A percentile compares a stretch with the other conserved stretches of the same genome.
These are phyloP conservation scores for Pomatorhinus ruficollis DNA, from an alignment of 2,113 vertebrate species.

Conservation along the genomic window DNA sequence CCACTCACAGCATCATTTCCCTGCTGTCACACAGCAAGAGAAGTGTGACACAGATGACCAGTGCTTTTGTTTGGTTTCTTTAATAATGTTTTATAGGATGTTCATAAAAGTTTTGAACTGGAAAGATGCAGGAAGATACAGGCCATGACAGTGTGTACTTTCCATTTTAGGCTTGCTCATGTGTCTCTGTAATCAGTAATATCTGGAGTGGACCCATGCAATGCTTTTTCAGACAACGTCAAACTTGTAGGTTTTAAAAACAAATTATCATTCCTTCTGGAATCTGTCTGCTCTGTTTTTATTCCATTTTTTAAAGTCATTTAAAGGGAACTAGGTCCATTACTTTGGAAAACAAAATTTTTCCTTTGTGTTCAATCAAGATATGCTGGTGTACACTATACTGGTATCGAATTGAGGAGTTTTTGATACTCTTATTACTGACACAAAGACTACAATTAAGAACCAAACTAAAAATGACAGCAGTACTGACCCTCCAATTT, in stretches of 20 bases:
- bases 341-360: not conserved
- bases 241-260: not conserved
- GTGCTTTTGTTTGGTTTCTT: not conserved
- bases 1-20: not conserved
- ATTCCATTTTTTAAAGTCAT: not conserved
- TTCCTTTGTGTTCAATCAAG: not conserved
- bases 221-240: not conserved
- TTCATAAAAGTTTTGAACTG: not conserved
- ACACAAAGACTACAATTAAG: not conserved
- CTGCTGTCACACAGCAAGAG: not conserved
- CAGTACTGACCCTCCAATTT: not conserved
- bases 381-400: not conserved
- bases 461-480: not conserved
- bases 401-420: accelerated
- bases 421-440: not conserved
- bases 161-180: not conserved
- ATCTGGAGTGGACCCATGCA: not conserved
- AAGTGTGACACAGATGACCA: not conserved
- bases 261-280: not conserved
- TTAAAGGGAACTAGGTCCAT: not conserved
- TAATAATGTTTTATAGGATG: not conserved
- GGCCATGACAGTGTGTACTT: not conserved
- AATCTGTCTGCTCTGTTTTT: not conserved
- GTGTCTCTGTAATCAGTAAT: not conserved
- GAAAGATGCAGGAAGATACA: not conserved